A percentile compares a stretch with the other conserved stretches of the same genome.
Evolutionary conservation across 2,888 invertebrate species (phyloP).

Genomic region (Formica aserva): DNA sequence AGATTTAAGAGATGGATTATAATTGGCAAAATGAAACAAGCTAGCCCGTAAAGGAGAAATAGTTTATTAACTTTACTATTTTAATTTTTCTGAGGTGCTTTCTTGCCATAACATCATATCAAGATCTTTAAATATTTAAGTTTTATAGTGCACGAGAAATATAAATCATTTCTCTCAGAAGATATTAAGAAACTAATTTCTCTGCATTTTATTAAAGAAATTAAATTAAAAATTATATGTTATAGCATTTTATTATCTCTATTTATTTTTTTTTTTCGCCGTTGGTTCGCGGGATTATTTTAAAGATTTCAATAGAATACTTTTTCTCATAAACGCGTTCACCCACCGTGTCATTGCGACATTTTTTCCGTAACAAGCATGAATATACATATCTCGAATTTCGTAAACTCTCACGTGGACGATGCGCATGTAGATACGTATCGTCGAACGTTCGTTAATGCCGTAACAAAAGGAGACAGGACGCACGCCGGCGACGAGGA

Average conservation of each 20-base stretch:
- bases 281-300: neutral
- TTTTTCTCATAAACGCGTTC: neutral
- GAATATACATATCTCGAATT: conserved; percentile 1
- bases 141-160: neutral
- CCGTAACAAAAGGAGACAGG: conserved; percentile 58
- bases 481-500: conserved; percentile 35
- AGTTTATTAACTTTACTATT: neutral
- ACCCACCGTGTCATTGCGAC: neutral
- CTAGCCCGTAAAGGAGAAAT: neutral
- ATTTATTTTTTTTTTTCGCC: neutral
- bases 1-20: neutral
- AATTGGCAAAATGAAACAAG: neutral
- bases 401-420: conserved; percentile 8
- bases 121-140: neutral
- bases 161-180: neutral
- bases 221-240: neutral
- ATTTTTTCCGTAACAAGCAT: neutral
- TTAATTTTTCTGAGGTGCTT: neutral
- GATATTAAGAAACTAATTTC: neutral
- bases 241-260: neutral
- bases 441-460: conserved; percentile 51
- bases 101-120: neutral
- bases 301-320: neutral
- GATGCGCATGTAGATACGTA: neutral
- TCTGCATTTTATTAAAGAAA: neutral